Evolutionary conservation across 1,140 invertebrate species (phyloP).

Genomic region (Drosophila setifemur): DNA sequence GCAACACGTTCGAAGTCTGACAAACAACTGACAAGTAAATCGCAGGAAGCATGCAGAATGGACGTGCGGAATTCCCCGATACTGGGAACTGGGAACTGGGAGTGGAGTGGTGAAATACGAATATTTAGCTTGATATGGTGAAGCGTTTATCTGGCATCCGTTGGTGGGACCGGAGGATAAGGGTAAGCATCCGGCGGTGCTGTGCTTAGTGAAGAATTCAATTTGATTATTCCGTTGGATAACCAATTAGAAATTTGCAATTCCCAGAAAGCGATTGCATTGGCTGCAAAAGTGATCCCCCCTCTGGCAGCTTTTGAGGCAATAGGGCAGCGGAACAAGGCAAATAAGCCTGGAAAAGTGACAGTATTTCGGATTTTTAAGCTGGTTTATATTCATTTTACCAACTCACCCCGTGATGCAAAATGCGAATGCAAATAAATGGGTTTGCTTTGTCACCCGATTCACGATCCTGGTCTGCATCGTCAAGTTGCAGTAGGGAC

Average conservation of each 20-base stretch:
- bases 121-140: no score
- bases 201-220: no score
- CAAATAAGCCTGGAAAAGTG: slow-evolving; percentile 52
- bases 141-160: no score
- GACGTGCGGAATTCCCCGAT: no score
- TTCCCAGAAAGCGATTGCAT: slow-evolving; percentile 85
- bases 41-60: no score
- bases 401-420: slow-evolving; percentile 38
- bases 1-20: neutral
- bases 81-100: no score
- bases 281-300: slow-evolving; percentile 86
- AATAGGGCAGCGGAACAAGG: slow-evolving; percentile 85
- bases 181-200: no score
- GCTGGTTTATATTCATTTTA: neutral
- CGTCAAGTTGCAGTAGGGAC: slow-evolving; percentile 16
- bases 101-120: no score
- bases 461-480: slow-evolving; percentile 31
- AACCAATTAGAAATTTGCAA: slow-evolving; percentile 62
- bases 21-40: neutral
- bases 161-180: no score
- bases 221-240: no score
- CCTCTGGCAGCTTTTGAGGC: slow-evolving; percentile 85
- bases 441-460: slow-evolving; percentile 32
- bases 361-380: neutral
- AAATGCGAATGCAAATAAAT: slow-evolving; percentile 28